Conservation (phyloP, 2,888 invertebrate genomes). For the Notodonta dromedarius region DNA sequence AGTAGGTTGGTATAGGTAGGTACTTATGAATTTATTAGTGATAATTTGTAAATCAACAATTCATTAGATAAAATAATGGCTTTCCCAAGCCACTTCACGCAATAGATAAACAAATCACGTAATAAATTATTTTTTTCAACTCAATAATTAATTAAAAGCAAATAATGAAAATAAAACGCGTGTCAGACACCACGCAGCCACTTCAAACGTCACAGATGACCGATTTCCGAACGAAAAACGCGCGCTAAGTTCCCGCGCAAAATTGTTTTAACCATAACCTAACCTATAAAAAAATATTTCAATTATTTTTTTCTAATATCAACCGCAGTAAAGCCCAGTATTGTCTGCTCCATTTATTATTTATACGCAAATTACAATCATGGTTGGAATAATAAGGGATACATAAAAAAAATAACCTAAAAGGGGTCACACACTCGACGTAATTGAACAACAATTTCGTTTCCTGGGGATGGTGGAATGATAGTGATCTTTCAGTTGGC, state of each 20-base stretch:
- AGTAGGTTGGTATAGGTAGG: too few species aligned
- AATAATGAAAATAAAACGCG: conserved; percentile 68
- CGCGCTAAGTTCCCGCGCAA: conserved; percentile 59
- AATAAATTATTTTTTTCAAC: conserved; percentile 37
- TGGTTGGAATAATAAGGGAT: conserved; percentile 34
- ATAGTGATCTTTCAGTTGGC: conserved; percentile 31
- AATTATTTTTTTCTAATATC: background rate
- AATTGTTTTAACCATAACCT: conserved; percentile 38
- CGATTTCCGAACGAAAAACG: conserved; percentile 57
- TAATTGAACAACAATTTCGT: conserved; percentile 60
- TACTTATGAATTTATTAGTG: too few species aligned
- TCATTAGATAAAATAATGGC: too few species aligned
- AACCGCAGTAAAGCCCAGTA: conserved; percentile 5
- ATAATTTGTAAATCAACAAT: too few species aligned
- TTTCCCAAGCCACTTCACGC: conserved; percentile 8
- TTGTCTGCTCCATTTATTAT: conserved; percentile 23
- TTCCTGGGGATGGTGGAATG: conserved; percentile 28
- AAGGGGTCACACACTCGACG: conserved; percentile 65
- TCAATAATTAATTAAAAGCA: conserved; percentile 68
- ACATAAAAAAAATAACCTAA: conserved; percentile 53
- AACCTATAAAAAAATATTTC: conserved; percentile 14
- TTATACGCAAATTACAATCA: conserved; percentile 38
- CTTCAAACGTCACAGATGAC: conserved; percentile 65
- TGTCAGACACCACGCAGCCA: conserved; percentile 66
- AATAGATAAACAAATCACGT: conserved; percentile 23